phyloP scores from a whole-genome alignment of 2,113 vertebrate genomes.

The Aptenodytes forsteri region DNA sequence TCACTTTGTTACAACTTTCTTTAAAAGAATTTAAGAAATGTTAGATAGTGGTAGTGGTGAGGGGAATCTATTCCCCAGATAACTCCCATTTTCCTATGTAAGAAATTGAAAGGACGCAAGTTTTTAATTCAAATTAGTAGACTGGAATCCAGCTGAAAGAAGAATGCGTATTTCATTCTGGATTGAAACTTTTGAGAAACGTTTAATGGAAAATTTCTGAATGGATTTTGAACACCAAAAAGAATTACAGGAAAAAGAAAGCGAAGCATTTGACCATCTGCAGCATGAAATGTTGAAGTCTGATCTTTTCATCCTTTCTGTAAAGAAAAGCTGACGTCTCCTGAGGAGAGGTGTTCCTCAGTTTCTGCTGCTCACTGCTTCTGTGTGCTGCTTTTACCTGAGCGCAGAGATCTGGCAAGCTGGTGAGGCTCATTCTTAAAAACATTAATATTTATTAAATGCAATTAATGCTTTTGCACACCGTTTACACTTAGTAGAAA shows the following conservation, averaged over 20 bases:
- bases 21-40: not conserved
- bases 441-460: not conserved
- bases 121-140: not conserved
- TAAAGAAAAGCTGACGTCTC: not conserved
- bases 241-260: not conserved
- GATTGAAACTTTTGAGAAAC: not conserved
- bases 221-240: not conserved
- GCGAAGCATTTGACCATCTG: not conserved
- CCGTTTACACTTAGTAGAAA: not conserved
- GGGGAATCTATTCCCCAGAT: not conserved
- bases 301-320: not conserved
- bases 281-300: not conserved
- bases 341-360: not conserved
- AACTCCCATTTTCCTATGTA: not conserved
- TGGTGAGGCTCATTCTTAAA: not conserved
- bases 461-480: not conserved
- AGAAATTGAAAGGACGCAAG: not conserved
- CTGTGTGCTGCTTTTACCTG: not conserved
- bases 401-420: not conserved
- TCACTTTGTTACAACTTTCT: not conserved
- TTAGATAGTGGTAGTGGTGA: not conserved
- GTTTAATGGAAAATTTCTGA: slow-evolving; percentile 2
- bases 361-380: not conserved
- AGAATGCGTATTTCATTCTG: not conserved
- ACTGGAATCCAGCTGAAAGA: not conserved